Conservation (phyloP, 2,113 vertebrate species). For the Caracal caracal region DNA sequence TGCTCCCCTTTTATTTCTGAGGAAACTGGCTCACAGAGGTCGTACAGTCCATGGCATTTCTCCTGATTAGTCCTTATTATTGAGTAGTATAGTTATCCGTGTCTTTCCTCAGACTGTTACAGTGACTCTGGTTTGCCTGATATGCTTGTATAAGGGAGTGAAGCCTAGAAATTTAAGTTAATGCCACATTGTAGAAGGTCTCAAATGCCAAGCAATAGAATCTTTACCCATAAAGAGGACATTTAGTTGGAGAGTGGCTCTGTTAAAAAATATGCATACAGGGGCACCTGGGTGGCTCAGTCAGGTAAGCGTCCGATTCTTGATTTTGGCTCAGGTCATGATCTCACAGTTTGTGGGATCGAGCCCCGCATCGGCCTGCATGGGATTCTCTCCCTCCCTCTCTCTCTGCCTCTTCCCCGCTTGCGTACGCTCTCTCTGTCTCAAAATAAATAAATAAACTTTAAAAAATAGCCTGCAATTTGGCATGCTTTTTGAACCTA, state of each 20-base stretch:
- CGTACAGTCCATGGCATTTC: neutral
- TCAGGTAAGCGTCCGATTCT: neutral
- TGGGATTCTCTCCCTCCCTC: neutral
- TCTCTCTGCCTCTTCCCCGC: neutral
- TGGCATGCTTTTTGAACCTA: neutral
- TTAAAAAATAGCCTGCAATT: neutral
- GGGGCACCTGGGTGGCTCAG: neutral
- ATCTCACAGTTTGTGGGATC: neutral
- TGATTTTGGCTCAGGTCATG: neutral
- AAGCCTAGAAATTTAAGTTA: neutral
- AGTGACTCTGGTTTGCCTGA: neutral
- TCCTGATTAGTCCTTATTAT: neutral
- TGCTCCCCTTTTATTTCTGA: neutral
- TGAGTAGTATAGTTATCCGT: neutral
- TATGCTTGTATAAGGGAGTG: neutral
- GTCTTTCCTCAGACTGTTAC: neutral
- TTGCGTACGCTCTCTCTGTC: neutral
- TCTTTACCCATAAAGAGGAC: neutral
- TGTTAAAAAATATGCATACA: neutral
- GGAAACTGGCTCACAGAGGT: neutral
- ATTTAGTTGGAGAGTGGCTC: neutral
- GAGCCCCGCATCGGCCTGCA: neutral
- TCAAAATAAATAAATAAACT: neutral
- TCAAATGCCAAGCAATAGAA: neutral
- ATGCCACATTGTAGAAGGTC: neutral